These are phyloP conservation scores for Luffia ferchaultella DNA, from an alignment of 2,888 invertebrate species.

Conservation along the genomic window DNA sequence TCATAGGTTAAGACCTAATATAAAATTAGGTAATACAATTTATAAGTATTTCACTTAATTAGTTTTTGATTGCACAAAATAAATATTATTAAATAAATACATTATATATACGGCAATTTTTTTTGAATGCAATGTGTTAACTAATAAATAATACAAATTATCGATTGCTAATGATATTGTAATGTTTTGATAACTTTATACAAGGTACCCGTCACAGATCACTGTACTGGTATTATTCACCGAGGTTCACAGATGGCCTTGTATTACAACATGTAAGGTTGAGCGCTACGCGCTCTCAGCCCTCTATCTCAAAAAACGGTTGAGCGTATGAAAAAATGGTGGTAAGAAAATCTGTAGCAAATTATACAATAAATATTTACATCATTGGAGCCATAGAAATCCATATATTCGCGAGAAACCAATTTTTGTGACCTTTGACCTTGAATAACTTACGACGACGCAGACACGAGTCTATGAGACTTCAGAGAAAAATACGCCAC, in stretches of 20 bases:
- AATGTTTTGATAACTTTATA: not conserved
- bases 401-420: constrained; percentile 8
- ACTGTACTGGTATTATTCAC: too few relatives aligned
- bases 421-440: constrained; percentile 7
- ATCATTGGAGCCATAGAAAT: constrained; percentile 8
- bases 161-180: not conserved
- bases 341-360: not conserved
- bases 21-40: too few relatives aligned
- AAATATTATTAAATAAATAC: too few relatives aligned
- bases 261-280: not conserved
- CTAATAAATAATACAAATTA: not conserved
- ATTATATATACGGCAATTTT: too few relatives aligned
- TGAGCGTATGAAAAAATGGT: not conserved
- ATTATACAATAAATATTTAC: constrained; percentile 8
- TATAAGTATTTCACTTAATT: too few relatives aligned
- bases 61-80: too few relatives aligned
- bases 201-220: too few relatives aligned
- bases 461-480: constrained; percentile 8
- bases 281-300: not conserved
- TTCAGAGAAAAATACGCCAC: constrained; percentile 6
- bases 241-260: not conserved
- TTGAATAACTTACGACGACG: constrained; percentile 8
- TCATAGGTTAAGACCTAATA: too few relatives aligned
- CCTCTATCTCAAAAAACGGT: not conserved
- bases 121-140: too few relatives aligned